phyloP scores from a whole-genome alignment of 2,888 invertebrate genomes.

The Xestia xanthographa region DNA sequence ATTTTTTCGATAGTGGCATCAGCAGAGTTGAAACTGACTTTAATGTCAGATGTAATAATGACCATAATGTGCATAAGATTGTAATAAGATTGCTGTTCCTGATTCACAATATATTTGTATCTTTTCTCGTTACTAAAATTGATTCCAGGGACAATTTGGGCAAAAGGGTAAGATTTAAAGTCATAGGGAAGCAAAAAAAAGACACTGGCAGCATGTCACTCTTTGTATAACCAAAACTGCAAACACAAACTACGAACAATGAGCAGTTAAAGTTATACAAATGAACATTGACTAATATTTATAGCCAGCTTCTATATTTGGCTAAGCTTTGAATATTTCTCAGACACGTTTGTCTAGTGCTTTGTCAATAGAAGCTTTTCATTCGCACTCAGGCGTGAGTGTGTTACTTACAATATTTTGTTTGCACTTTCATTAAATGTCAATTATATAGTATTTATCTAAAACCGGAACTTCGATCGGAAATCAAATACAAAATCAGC shows the following conservation, averaged over 20 bases:
- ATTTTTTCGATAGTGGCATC: slow-evolving; percentile 5
- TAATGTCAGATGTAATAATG: neutral
- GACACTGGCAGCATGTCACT: neutral
- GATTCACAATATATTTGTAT: neutral
- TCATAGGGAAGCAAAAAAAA: neutral
- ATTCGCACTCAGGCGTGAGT: slow-evolving; percentile 42
- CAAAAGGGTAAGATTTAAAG: neutral
- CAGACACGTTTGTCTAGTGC: slow-evolving; percentile 24
- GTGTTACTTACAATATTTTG: slow-evolving; percentile 29
- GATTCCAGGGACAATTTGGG: rapidly evolving
- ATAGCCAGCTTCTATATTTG: slow-evolving; percentile 28
- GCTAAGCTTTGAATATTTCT: slow-evolving; percentile 32
- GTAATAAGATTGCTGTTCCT: neutral
- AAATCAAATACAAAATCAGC: neutral
- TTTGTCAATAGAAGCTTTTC: slow-evolving; percentile 49
- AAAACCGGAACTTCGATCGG: neutral
- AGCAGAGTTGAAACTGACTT: slow-evolving; percentile 7
- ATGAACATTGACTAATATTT: slow-evolving; percentile 16
- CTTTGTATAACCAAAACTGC: neutral
- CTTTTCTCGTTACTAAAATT: neutral
- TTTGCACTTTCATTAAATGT: slow-evolving; percentile 54
- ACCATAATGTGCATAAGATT: neutral
- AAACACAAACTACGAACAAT: slow-evolving; percentile 1
- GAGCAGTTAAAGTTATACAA: neutral
- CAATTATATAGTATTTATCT: slow-evolving; percentile 10